Conservation (phyloP, 2,888 invertebrate species). For the Lithophane ornitopus region DNA sequence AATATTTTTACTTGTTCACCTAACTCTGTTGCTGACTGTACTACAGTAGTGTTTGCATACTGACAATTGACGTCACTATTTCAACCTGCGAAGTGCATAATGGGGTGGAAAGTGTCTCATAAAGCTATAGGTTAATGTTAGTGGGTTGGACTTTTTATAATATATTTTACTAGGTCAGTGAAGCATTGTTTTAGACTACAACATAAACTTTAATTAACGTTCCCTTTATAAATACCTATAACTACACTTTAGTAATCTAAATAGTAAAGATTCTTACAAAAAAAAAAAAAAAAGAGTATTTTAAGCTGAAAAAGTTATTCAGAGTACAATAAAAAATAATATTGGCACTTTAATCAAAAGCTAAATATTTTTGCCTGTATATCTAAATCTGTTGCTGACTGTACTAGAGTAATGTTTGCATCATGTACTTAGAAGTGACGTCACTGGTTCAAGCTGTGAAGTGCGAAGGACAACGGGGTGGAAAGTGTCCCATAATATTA, state of each 20-base stretch:
- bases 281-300: too few species aligned
- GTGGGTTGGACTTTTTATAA: constrained; percentile 6
- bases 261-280: too few species aligned
- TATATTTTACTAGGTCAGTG: constrained; percentile 11
- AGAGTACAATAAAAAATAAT: not conserved
- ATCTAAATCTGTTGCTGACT: not conserved
- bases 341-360: not conserved
- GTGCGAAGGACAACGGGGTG: constrained; percentile 40
- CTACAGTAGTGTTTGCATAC: constrained; percentile 6
- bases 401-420: constrained; percentile 10
- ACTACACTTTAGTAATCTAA: too few species aligned
- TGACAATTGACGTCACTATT: constrained; percentile 39
- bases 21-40: constrained; percentile 1
- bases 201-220: too few species aligned
- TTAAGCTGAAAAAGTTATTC: too few species aligned
- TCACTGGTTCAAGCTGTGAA: constrained; percentile 34
- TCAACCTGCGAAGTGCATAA: constrained; percentile 36
- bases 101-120: constrained; percentile 43
- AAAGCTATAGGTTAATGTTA: constrained; percentile 38
- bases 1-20: not conserved
- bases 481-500: constrained; percentile 32
- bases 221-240: too few species aligned
- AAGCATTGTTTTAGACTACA: not conserved
- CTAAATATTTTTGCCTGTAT: not conserved
- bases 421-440: constrained; percentile 29